These are phyloP conservation scores for Megamerina dolium DNA, from an alignment of 2,888 invertebrate species.

Conservation along the genomic window DNA sequence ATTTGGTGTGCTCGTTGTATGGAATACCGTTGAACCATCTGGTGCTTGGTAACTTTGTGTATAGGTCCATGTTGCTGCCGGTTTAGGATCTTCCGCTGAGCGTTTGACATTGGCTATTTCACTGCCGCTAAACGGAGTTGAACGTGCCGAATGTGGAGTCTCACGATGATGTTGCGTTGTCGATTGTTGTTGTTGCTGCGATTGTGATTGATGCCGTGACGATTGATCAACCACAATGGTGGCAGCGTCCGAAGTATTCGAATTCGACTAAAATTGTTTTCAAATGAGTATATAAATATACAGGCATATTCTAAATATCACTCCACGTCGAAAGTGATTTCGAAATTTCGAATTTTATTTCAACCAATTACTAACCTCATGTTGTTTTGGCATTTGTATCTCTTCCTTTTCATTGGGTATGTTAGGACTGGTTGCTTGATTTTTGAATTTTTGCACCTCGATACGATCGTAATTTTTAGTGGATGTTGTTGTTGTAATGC, in stretches of 20 bases:
- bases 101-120: constrained; percentile 21
- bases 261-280: too few relatives aligned
- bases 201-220: constrained; percentile 1
- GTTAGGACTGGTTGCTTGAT: constrained; percentile 50
- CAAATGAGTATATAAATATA: constrained; percentile 3
- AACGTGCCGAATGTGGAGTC: constrained; percentile 40
- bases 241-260: constrained; percentile 6
- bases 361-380: too few relatives aligned
- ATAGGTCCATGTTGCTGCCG: constrained; percentile 39
- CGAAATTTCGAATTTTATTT: too few relatives aligned
- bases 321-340: too few relatives aligned
- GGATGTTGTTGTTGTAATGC: constrained; percentile 40
- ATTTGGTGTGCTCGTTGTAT: constrained; percentile 39
- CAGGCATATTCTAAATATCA: too few relatives aligned
- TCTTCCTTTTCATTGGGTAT: constrained; percentile 40
- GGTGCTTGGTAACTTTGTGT: constrained; percentile 45
- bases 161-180: constrained; percentile 30
- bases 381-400: too few relatives aligned
- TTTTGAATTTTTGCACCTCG: constrained; percentile 48
- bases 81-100: constrained; percentile 19
- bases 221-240: not conserved
- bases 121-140: constrained; percentile 40
- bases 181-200: constrained; percentile 13
- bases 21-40: constrained; percentile 46
- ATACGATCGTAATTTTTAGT: constrained; percentile 44